phyloP scores from a whole-genome alignment of 2,888 invertebrate species.

The Ophion ellenae region DNA sequence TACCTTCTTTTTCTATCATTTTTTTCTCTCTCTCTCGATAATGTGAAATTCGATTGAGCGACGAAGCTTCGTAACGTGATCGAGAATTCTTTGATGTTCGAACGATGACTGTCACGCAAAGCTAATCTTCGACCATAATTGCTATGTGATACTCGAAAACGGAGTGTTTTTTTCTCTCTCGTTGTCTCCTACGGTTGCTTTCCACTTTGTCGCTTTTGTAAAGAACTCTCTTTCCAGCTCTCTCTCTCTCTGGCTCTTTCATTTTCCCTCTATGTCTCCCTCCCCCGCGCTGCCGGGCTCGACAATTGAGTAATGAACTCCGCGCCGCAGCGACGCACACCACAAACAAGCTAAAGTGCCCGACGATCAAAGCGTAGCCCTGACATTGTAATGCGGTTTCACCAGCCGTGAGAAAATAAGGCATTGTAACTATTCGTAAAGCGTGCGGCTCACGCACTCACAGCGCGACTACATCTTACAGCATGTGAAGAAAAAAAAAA shows the following conservation, averaged over 20 bases:
- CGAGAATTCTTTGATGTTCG: too few relatives aligned
- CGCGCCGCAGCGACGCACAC: not conserved
- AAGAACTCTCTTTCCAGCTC: not conserved
- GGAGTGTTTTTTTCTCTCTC: not conserved
- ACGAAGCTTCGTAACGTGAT: too few relatives aligned
- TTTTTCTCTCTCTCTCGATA: not conserved
- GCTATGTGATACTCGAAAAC: not conserved
- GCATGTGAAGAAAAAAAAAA: not conserved
- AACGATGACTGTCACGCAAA: too few relatives aligned
- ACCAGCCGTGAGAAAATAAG: constrained; percentile 73
- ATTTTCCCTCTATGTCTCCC: not conserved
- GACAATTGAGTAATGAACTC: constrained; percentile 13
- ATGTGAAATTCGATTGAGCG: not conserved
- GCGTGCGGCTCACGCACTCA: constrained; percentile 30
- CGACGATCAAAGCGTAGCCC: constrained; percentile 66
- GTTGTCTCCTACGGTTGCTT: not conserved
- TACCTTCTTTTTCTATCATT: too few relatives aligned
- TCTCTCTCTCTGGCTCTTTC: not conserved
- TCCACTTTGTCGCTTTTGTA: constrained; percentile 8
- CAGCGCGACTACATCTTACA: not conserved
- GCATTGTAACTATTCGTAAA: constrained; percentile 42
- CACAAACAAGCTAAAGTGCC: constrained; percentile 46
- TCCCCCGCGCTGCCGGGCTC: not conserved
- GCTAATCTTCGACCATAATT: not conserved
- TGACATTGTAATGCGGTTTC: constrained; percentile 73